Percentiles rank a stretch among this genome's conserved stretches.
phyloP scores from a whole-genome alignment of 2,888 invertebrate species.

The Boloria euphrosyne region DNA sequence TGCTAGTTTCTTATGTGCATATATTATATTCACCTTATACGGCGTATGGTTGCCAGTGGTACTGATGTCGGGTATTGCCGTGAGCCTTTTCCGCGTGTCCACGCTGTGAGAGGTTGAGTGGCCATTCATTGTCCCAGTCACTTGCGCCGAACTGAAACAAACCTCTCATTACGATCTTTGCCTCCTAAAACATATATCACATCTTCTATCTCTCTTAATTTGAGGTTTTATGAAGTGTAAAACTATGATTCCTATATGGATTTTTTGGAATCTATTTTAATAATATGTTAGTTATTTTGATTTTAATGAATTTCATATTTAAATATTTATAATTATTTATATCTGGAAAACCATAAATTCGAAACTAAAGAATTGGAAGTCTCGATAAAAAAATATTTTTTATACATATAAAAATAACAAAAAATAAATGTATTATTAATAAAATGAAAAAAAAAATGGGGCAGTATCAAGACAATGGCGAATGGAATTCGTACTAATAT shows the following conservation, averaged over 20 bases:
- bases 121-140: conserved; percentile 74
- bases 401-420: conserved; percentile 2
- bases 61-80: conserved; percentile 87
- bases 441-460: conserved; percentile 27
- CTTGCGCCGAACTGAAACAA: conserved; percentile 66
- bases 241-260: too few species aligned
- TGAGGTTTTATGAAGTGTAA: not conserved
- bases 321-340: too few species aligned
- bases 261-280: too few species aligned
- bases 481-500: conserved; percentile 47
- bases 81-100: conserved; percentile 83
- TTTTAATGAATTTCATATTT: too few species aligned
- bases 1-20: too few species aligned
- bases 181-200: not conserved
- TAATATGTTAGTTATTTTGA: too few species aligned
- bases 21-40: conserved; percentile 82
- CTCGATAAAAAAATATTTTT: too few species aligned
- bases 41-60: conserved; percentile 86
- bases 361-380: too few species aligned
- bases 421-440: conserved; percentile 12
- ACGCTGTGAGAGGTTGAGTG: conserved; percentile 73
- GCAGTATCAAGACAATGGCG: conserved; percentile 72
- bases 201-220: not conserved
- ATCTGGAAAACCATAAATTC: too few species aligned
- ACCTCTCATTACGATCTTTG: too few species aligned